These are phyloP conservation scores for Protomyctophum bolini DNA, from an alignment of 2,113 vertebrate genomes.

Conservation along the genomic window DNA sequence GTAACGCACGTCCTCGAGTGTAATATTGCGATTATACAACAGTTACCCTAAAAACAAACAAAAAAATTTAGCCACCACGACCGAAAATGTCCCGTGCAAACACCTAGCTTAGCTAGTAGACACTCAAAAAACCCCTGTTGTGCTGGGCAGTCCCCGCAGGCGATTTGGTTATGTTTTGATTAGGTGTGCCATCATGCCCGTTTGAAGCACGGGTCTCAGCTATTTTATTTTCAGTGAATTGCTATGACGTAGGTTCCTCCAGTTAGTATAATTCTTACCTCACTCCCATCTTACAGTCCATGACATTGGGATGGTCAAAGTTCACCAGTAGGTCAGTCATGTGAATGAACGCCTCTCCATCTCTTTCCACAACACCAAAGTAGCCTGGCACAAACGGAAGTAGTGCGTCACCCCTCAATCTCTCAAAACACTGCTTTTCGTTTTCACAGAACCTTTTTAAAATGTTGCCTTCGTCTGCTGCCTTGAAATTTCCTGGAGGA, in stretches of 20 bases:
- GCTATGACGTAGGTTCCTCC: neutral
- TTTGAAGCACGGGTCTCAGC: too few species aligned
- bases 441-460: conserved; percentile 94
- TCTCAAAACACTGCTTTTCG: conserved; percentile 90
- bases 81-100: too few species aligned
- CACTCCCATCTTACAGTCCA: conserved; percentile 98
- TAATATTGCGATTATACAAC: too few species aligned
- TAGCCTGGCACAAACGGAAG: conserved; percentile 86
- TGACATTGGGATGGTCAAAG: conserved; percentile 92
- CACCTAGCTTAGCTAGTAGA: too few species aligned
- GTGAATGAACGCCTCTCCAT: conserved; percentile 91
- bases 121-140: too few species aligned
- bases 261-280: conserved; percentile 76
- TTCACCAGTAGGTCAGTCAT: conserved; percentile 89
- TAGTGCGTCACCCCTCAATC: conserved; percentile 83
- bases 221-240: too few species aligned
- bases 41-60: too few species aligned
- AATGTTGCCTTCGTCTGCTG: conserved; percentile 90
- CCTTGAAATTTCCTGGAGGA: conserved; percentile 91
- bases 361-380: conserved; percentile 89
- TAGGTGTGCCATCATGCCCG: too few species aligned
- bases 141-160: too few species aligned
- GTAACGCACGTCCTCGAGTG: too few species aligned
- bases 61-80: too few species aligned
- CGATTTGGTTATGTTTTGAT: too few species aligned